Evolutionary conservation across 2,888 invertebrate genomes (phyloP).

Genomic region (Chymomyza fuscimana): DNA sequence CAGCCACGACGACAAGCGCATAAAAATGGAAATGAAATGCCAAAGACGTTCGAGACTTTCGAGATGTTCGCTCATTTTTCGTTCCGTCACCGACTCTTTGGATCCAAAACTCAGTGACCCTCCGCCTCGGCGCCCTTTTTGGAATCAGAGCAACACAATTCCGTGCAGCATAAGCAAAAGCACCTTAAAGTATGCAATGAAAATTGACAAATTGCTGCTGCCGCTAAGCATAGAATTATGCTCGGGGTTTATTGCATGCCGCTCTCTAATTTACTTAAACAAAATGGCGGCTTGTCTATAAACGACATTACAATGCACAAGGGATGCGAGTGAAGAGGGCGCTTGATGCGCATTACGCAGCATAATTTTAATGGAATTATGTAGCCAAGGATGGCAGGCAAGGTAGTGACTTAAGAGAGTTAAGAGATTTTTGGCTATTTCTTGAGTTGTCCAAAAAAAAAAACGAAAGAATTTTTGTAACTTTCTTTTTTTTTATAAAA

Average conservation of each 20-base stretch:
- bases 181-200: conserved; percentile 41
- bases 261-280: conserved; percentile 29
- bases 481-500: too few species aligned
- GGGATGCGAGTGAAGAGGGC: not conserved
- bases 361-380: not conserved
- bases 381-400: too few species aligned
- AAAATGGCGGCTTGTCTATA: conserved; percentile 63
- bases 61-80: conserved; percentile 37
- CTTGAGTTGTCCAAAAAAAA: too few species aligned
- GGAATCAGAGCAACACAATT: not conserved
- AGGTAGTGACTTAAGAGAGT: too few species aligned
- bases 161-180: not conserved
- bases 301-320: conserved; percentile 34
- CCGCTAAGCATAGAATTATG: conserved; percentile 59
- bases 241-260: conserved; percentile 59
- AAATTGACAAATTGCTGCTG: conserved; percentile 64
- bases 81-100: conserved; percentile 12
- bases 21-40: conserved; percentile 74
- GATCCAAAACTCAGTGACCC: not conserved
- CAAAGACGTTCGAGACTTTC: conserved; percentile 37
- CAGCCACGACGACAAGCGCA: conserved; percentile 61
- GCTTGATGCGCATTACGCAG: not conserved
- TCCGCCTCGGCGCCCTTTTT: not conserved
- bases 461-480: too few species aligned
- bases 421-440: too few species aligned